Conservation (phyloP, 2,888 invertebrate species). For the Carpatolechia fugitivella region DNA sequence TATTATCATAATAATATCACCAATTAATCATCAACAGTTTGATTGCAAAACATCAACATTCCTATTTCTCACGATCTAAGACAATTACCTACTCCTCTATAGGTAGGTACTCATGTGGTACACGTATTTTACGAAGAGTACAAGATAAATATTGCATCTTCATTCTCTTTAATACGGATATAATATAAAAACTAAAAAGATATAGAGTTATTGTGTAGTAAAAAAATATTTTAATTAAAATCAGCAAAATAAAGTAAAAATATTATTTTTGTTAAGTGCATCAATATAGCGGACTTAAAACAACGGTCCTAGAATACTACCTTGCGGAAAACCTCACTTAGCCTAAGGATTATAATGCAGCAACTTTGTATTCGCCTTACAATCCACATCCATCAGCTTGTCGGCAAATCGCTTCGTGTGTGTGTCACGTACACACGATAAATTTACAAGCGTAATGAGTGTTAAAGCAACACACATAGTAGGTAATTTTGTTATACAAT, state of each 20-base stretch:
- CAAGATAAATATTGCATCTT: too few relatives aligned
- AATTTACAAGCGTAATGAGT: slow-evolving; percentile 50
- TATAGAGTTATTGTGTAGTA: too few relatives aligned
- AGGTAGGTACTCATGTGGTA: too few relatives aligned
- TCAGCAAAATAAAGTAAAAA: too few relatives aligned
- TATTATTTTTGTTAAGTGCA: too few relatives aligned
- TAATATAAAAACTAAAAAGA: too few relatives aligned
- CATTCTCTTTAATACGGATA: too few relatives aligned
- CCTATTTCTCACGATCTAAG: neutral
- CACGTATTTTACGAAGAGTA: too few relatives aligned
- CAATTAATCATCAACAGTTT: neutral
- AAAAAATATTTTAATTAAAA: too few relatives aligned
- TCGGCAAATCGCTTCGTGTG: slow-evolving; percentile 43
- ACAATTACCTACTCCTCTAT: neutral
- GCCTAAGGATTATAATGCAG: neutral
- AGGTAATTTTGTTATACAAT: slow-evolving; percentile 8
- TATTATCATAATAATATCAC: neutral
- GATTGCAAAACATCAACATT: neutral
- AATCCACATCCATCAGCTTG: slow-evolving; percentile 56
- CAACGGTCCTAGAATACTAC: neutral
- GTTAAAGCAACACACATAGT: slow-evolving; percentile 13
- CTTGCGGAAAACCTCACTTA: slow-evolving; percentile 1
- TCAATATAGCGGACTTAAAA: neutral
- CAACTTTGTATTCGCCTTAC: slow-evolving; percentile 46
- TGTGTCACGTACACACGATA: slow-evolving; percentile 56